These are phyloP conservation scores for Leptopilina boulardi DNA, from an alignment of 1,140 invertebrate genomes.

Conservation along the genomic window DNA sequence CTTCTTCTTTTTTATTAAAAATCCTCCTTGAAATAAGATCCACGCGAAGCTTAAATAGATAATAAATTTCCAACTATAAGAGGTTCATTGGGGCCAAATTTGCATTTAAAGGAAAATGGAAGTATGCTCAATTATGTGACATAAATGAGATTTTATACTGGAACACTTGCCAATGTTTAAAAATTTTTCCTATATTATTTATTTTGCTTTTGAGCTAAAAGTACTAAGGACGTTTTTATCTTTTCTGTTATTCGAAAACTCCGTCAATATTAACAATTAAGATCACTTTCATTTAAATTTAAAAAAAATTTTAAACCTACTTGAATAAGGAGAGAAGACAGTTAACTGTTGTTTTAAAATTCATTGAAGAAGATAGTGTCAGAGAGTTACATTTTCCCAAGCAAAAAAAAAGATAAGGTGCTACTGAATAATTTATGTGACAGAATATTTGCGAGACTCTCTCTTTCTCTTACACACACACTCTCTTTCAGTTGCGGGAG, in stretches of 20 bases:
- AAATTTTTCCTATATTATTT: too few species aligned
- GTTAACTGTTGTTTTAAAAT: background rate
- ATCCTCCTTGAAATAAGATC: background rate
- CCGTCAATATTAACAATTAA: too few species aligned
- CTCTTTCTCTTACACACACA: background rate
- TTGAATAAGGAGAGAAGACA: background rate
- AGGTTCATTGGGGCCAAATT: background rate
- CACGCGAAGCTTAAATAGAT: background rate
- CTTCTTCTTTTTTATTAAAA: background rate
- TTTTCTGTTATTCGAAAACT: too few species aligned
- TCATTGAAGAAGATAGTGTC: background rate
- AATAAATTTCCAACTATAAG: background rate
- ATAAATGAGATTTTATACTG: too few species aligned
- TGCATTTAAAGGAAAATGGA: too few species aligned
- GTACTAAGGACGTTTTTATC: too few species aligned
- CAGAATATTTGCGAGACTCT: background rate
- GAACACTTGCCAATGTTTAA: too few species aligned
- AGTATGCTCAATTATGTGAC: too few species aligned
- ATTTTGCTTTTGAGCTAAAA: too few species aligned
- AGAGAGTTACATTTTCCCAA: background rate
- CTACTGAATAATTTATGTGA: slow-evolving; percentile 13
- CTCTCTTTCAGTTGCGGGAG: background rate
- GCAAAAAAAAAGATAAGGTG: background rate
- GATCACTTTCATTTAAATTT: too few species aligned
- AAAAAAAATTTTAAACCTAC: too few species aligned